Base-by-base conservation (phyloP, 2,113 vertebrate genomes). In the Dicrurus megarhynchus region DNA sequence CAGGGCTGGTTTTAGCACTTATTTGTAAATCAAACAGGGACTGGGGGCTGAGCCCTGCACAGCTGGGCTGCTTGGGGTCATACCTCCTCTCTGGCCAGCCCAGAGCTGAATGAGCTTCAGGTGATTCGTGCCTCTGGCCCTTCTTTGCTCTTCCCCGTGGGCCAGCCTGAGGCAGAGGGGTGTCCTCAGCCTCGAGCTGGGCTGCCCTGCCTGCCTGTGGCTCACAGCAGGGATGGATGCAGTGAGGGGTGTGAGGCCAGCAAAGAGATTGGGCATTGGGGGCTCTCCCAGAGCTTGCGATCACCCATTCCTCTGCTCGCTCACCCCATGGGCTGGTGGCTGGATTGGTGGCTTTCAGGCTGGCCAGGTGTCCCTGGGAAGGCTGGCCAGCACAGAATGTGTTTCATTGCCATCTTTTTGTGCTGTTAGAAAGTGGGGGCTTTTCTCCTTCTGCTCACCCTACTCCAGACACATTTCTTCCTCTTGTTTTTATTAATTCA, bases 181-280 rank as follows among this genome's bases (percentile, higher is more conserved):
- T 23, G 14, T 53, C 41, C 44, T n/a, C 50, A 67, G 44, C 30
- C 42, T 67, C 0, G 0, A 12, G 12, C 52, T 0, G 12, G n/a
- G 39, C 47, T 67, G 52, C 19, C 41, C 46, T 86, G 55, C 21
- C 30, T 8, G 55, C 28, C 46, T 5, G 4, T 44, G 30, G 64
- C 47, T 64, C 1, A 1, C 47, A 71, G 14, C 3, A 8, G 30
- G 37, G 26, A 6, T 22, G 24, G 24, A 8, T 60, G 56, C 14
- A 9, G 60, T n/a, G 30, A 28, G 18, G 32, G 46, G 20, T 14
- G 12, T 0, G 6, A 61, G 53, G 39, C 23, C 82, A 35, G 30
- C 8, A 14, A 2, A 64, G 65, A n/a, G 8, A 16, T 4, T 23
- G 57, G 24, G 21, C 16, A 33, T 16, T 64, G 57, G 55, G 26